Evolutionary conservation across 2,888 invertebrate species (phyloP).

Genomic region (Synergus umbraculus): DNA sequence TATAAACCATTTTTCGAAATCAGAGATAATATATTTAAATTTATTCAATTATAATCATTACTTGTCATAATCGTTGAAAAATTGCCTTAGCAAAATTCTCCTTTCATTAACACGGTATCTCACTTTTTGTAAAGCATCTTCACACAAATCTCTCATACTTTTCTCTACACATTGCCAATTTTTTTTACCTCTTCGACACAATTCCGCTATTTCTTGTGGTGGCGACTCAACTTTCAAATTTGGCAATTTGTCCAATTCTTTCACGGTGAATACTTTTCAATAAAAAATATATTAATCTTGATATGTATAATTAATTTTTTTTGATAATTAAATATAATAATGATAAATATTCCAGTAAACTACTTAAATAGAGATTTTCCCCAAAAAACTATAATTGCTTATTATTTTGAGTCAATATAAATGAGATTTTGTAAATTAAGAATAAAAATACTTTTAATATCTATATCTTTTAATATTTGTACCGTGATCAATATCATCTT

Average conservation of each 20-base stretch:
- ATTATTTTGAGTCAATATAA: no score
- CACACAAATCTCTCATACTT: conserved; percentile 71
- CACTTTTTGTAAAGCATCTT: conserved; percentile 82
- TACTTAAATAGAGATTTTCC: no score
- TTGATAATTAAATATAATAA: background rate
- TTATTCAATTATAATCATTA: conserved; percentile 64
- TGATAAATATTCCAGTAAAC: no score
- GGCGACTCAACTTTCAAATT: conserved; percentile 80
- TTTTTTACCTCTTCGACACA: conserved; percentile 78
- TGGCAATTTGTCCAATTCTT: conserved; percentile 85
- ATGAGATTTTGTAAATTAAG: no score
- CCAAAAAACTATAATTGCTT: no score
- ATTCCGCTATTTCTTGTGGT: conserved; percentile 78
- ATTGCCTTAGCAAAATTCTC: conserved; percentile 82
- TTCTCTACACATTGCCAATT: conserved; percentile 77
- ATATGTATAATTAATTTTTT: background rate
- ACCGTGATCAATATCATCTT: conserved; percentile 88
- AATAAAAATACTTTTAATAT: no score
- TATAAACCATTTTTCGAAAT: background rate
- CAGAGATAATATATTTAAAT: background rate
- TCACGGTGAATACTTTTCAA: conserved; percentile 82
- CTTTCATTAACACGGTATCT: conserved; percentile 82
- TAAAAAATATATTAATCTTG: conserved; percentile 5
- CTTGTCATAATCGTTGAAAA: conserved; percentile 86
- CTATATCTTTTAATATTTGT: conserved; percentile 17